A percentile compares a stretch with the other conserved stretches of the same genome.
Conservation (phyloP, 2,888 invertebrate genomes). For the Uropetala carovei region DNA sequence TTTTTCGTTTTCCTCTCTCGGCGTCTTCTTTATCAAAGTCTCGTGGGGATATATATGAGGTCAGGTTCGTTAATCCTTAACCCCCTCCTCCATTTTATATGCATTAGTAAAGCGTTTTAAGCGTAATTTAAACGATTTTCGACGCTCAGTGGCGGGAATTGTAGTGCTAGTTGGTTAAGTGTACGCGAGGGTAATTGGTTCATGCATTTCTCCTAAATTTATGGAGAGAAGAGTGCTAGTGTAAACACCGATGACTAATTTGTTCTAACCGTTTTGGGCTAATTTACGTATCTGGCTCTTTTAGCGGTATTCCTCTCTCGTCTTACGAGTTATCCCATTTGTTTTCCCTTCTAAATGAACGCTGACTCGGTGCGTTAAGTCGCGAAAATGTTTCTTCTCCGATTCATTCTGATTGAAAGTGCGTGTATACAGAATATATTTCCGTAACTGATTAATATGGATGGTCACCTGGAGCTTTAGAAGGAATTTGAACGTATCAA, state of each 20-base stretch:
- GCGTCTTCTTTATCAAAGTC: neutral
- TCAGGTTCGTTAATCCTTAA: slow-evolving; percentile 8
- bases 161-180: neutral
- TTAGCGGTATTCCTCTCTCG: neutral
- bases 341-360: too few species aligned
- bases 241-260: neutral
- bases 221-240: neutral
- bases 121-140: neutral
- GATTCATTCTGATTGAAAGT: too few species aligned
- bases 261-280: neutral
- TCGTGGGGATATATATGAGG: slow-evolving; percentile 34
- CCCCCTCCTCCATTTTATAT: neutral
- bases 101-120: neutral
- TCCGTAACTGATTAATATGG: too few species aligned
- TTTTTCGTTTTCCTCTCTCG: neutral
- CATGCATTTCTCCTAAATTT: neutral
- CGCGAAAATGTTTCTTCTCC: too few species aligned
- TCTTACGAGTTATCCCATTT: neutral
- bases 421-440: too few species aligned
- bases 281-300: neutral
- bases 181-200: slow-evolving; percentile 12
- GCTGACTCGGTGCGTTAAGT: too few species aligned
- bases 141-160: neutral
- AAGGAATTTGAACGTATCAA: too few species aligned
- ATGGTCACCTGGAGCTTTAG: too few species aligned